Evolutionary conservation across 2,113 vertebrate species (phyloP), one percentile per base, ranked within the genome.

Genomic region (Ancistrus triradiatus): DNA sequence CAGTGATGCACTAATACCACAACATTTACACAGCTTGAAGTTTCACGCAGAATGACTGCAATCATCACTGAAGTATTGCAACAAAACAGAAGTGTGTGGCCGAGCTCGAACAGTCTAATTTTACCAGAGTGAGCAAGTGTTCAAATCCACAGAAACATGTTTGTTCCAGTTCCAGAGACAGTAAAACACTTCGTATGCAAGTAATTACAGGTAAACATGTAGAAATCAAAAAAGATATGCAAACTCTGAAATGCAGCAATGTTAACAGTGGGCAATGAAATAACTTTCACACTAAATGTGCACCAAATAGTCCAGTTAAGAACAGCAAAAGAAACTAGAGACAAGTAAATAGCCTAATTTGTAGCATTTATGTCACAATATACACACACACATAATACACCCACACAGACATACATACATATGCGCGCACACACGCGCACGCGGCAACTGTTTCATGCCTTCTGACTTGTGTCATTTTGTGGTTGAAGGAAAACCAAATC

Each of bases 151-250:
- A 25, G n/a, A n/a, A 37, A 57, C 33, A 19, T 8, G 17, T 49
- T 9, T 38, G 44, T 18, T 13, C 59, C 50, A 28, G 38, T 42
- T 44, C 38, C 44, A 51, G 25, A 35, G 57, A 61, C 40, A 59
- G 14, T 69, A 38, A n/a, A 51, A 62, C 40, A 69, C 61, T 48
- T 49, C 38, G 7, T 58, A 31, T 46, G 25, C 33, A 58, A 31
- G 19, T 38, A 48, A 21, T 43, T 18, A 69, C 49, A 69, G 28
- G n/a, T n/a, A 46, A 31, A 31, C 27, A 3, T 61, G 44, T 18
- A 18, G 9, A 10, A 5, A 37, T 17, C 6, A 13, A 13, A 19
- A 4, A 33, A 11, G 9, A 28, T 35, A 9, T 53, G 17, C 15
- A 19, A 7, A n/a, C n/a, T n/a, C n/a, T 5, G 8, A 35, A 35